Evolutionary conservation across 1,140 invertebrate species (phyloP), one percentile per base, ranked within the genome.

Genomic region (Aplysia californica): DNA sequence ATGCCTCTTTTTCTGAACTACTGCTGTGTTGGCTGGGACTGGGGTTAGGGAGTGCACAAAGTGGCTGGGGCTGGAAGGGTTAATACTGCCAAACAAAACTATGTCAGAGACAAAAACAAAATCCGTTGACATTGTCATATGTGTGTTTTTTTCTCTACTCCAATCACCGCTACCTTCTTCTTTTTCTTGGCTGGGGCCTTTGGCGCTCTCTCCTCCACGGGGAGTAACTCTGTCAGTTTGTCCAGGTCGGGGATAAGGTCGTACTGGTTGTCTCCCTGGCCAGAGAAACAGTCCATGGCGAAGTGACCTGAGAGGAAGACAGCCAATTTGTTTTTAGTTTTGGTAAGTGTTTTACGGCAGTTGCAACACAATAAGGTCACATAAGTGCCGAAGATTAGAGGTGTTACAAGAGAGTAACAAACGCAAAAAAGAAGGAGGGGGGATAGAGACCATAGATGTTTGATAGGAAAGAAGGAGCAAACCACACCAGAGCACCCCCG

Each of bases 281-380:
- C 74, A 73, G 84, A 80, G 61, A 85, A 89, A 79, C 87, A 89
- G 56, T 89, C 87, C 67, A 87, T 82, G 23, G 88, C 82, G 29
- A 89, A 77, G 77, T 89, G 88, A 79, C 88, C 88, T 89, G 77
- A 68, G 71, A 26, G 75, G 0, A 18, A 44, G 26, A 36, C 39
- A 59, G 26, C n/a, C n/a, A n/a, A n/a, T n/a, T n/a, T n/a, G 29
- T 23, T 39, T 26, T 75, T n/a, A n/a, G n/a, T n/a, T n/a, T n/a
- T n/a, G n/a, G n/a, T n/a, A n/a, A n/a, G n/a, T n/a, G n/a, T n/a
- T n/a, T n/a, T n/a, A n/a, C n/a, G n/a, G n/a, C n/a, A n/a, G n/a
- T n/a, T n/a, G n/a, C n/a, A n/a, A n/a, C n/a, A n/a, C n/a, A n/a
- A n/a, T n/a, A n/a, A n/a, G n/a, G n/a, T n/a, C n/a, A n/a, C n/a